Percentiles rank a stretch among this genome's conserved stretches.
phyloP scores from a whole-genome alignment of 1,140 invertebrate species.

The Drosophila neocordata region DNA sequence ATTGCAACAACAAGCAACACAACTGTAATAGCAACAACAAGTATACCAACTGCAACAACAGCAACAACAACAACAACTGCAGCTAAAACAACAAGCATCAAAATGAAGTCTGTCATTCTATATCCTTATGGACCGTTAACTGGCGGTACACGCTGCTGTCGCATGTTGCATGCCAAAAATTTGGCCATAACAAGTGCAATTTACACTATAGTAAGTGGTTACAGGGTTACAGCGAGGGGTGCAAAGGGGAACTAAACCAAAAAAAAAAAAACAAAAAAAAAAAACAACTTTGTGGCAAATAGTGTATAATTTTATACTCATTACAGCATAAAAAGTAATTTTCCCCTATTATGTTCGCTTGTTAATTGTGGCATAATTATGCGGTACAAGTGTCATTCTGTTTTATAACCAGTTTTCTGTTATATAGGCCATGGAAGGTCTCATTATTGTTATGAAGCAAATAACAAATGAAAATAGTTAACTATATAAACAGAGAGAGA shows the following conservation, averaged over 20 bases:
- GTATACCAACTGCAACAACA: not conserved
- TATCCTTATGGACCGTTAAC: constrained; percentile 83
- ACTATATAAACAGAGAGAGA: not conserved
- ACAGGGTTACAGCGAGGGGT: not conserved
- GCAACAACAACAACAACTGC: constrained; percentile 33
- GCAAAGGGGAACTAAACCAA: constrained; percentile 36
- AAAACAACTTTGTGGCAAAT: constrained; percentile 19
- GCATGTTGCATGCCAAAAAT: constrained; percentile 86
- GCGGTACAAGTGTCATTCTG: constrained; percentile 44
- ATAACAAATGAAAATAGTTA: constrained; percentile 6
- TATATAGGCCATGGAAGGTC: constrained; percentile 16
- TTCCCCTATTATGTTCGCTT: constrained; percentile 34
- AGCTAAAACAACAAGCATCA: constrained; percentile 35
- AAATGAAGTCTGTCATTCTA: constrained; percentile 84
- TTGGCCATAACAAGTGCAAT: constrained; percentile 87
- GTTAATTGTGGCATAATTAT: constrained; percentile 67
- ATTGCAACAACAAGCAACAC: constrained; percentile 29
- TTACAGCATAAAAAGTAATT: constrained; percentile 17
- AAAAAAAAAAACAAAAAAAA: constrained; percentile 23
- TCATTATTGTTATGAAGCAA: constrained; percentile 30
- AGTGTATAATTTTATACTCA: constrained; percentile 51
- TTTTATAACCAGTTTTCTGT: constrained; percentile 13
- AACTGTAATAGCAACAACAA: constrained; percentile 7
- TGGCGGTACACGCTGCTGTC: constrained; percentile 84
- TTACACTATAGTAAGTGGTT: constrained; percentile 86